Evolutionary conservation across 2,113 vertebrate genomes (phyloP).

Genomic region (Malurus cyaneus): DNA sequence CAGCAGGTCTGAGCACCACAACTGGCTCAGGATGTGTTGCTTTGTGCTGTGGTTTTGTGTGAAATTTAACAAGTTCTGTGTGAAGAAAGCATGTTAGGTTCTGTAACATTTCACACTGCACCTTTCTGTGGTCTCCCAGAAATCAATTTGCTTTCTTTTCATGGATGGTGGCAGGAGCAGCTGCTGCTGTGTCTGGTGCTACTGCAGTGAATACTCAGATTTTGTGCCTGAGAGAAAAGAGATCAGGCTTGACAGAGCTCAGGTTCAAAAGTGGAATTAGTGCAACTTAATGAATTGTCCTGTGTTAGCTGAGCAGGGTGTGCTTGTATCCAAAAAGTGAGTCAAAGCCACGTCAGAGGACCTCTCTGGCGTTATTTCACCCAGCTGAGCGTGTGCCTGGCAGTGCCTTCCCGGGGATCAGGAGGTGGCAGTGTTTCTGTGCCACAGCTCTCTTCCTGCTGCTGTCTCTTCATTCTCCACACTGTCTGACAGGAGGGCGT

Average conservation of each 20-base stretch:
- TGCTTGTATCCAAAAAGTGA: background rate
- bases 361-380: background rate
- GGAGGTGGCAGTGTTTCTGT: conserved; percentile 52
- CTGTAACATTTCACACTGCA: background rate
- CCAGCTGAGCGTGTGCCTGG: background rate
- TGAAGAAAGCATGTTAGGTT: background rate
- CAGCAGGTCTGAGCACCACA: accelerated
- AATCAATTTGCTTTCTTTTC: background rate
- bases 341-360: accelerated
- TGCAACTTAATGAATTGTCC: background rate
- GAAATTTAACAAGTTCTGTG: background rate
- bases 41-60: background rate
- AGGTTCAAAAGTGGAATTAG: background rate
- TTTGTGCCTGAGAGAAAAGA: accelerated
- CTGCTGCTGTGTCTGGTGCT: background rate
- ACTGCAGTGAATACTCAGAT: background rate
- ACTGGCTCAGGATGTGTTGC: background rate
- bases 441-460: background rate
- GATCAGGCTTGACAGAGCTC: background rate
- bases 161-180: background rate
- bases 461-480: background rate
- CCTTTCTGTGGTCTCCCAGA: background rate
- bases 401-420: background rate
- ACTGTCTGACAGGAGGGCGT: conserved; percentile 10
- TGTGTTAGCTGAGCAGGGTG: accelerated